A percentile compares a stretch with the other conserved stretches of the same genome.
phyloP scores from a whole-genome alignment of 2,888 invertebrate species.

The Tipula confusa region DNA sequence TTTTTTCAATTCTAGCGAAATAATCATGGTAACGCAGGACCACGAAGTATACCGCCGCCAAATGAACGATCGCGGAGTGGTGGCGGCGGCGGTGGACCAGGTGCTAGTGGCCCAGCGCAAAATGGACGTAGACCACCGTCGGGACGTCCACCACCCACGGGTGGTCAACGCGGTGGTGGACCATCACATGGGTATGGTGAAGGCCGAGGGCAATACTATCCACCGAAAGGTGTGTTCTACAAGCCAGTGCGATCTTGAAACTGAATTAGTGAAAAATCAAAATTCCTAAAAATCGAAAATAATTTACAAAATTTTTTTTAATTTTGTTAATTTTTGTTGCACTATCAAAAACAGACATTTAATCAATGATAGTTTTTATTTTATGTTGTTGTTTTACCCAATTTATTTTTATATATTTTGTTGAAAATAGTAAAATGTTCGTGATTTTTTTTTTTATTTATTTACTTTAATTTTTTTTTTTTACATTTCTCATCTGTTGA shows the following conservation, averaged over 20 bases:
- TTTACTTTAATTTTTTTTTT: slow-evolving; percentile 28
- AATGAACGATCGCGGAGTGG: slow-evolving; percentile 45
- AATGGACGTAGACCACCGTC: slow-evolving; percentile 36
- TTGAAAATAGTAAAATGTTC: slow-evolving; percentile 27
- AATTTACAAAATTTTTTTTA: slow-evolving; percentile 3
- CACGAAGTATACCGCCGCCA: slow-evolving; percentile 53
- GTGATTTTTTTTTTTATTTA: slow-evolving; percentile 30
- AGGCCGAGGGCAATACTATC: slow-evolving; percentile 67
- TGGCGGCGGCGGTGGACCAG: slow-evolving; percentile 33
- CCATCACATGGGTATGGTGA: slow-evolving; percentile 65
- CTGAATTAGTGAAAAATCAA: not conserved
- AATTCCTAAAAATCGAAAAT: not conserved
- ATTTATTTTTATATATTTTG: not conserved
- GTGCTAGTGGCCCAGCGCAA: slow-evolving; percentile 37
- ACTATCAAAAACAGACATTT: not conserved
- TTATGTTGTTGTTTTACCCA: slow-evolving; percentile 15
- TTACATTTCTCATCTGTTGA: not conserved
- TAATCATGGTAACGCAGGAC: slow-evolving; percentile 46
- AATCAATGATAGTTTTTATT: not conserved
- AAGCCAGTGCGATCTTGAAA: slow-evolving; percentile 39
- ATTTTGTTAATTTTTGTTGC: slow-evolving; percentile 31
- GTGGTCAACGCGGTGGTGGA: slow-evolving; percentile 49
- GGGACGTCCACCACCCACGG: slow-evolving; percentile 49
- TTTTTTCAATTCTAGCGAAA: slow-evolving; percentile 45
- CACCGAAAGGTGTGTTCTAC: slow-evolving; percentile 61